Conservation (phyloP, 2,113 vertebrate genomes). For the Festucalex cinctus region DNA sequence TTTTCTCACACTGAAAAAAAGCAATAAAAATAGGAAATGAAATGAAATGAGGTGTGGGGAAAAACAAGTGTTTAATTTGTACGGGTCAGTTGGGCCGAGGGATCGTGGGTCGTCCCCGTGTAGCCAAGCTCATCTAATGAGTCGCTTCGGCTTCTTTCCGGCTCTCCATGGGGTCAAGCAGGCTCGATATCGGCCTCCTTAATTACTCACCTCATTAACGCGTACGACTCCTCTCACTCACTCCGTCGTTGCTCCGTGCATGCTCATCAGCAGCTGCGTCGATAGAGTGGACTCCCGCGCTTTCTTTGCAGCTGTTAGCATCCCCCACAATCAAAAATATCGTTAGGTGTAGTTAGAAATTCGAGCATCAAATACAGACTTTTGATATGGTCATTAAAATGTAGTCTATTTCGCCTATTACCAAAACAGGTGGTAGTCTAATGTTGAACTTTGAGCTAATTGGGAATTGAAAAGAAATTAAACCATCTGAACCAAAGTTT, state of each 20-base stretch:
- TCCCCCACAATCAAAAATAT: background rate
- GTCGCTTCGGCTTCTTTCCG: slow-evolving; percentile 18
- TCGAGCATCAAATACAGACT: background rate
- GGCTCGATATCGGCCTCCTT: slow-evolving; percentile 56
- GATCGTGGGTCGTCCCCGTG: slow-evolving; percentile 9
- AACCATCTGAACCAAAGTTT: too few relatives aligned
- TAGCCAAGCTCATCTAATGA: slow-evolving; percentile 52
- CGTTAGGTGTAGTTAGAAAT: background rate
- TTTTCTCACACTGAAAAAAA: background rate
- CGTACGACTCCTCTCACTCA: slow-evolving; percentile 36
- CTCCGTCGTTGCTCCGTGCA: slow-evolving; percentile 27
- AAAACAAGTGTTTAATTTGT: slow-evolving; percentile 20
- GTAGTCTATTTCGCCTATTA: background rate
- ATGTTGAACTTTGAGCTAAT: background rate
- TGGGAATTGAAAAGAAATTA: too few relatives aligned
- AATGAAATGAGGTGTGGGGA: background rate
- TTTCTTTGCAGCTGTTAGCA: background rate
- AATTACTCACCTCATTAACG: slow-evolving; percentile 71
- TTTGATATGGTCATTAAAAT: background rate
- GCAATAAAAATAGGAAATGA: background rate
- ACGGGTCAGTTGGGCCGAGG: slow-evolving; percentile 4
- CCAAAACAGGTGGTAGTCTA: background rate
- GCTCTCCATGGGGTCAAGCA: slow-evolving; percentile 45
- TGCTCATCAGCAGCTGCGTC: slow-evolving; percentile 17
- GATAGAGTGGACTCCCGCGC: background rate